Evolutionary conservation across 2,888 invertebrate species (phyloP).

Genomic region (Meiosimyza platycephala): DNA sequence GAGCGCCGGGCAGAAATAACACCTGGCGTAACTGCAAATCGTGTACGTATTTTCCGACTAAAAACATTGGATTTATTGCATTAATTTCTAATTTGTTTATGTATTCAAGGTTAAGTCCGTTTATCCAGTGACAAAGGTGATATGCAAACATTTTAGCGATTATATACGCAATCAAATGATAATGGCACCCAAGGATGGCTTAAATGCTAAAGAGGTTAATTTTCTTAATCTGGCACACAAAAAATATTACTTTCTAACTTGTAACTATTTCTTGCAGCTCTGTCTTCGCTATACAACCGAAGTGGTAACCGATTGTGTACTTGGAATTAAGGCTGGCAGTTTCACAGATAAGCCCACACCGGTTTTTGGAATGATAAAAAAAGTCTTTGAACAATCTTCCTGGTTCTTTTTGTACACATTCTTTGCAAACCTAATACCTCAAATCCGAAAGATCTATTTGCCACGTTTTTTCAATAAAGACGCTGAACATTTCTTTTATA

Average conservation of each 20-base stretch:
- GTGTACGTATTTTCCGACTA: slow-evolving; percentile 55
- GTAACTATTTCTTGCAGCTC: slow-evolving; percentile 44
- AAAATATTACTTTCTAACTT: background rate
- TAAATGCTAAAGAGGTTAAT: slow-evolving; percentile 64
- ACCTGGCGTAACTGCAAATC: slow-evolving; percentile 69
- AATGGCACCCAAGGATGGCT: slow-evolving; percentile 55
- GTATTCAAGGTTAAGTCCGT: slow-evolving; percentile 63
- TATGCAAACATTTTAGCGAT: slow-evolving; percentile 64
- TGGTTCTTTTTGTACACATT: slow-evolving; percentile 48
- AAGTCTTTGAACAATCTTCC: slow-evolving; percentile 56
- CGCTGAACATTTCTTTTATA: slow-evolving; percentile 70
- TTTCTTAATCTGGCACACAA: background rate
- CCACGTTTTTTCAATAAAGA: slow-evolving; percentile 63
- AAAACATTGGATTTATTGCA: background rate
- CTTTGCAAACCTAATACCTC: slow-evolving; percentile 56
- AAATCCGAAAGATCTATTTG: slow-evolving; percentile 51
- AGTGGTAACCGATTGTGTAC: slow-evolving; percentile 66
- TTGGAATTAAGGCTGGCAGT: slow-evolving; percentile 67
- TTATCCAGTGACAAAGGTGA: slow-evolving; percentile 67
- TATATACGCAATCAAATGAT: slow-evolving; percentile 61
- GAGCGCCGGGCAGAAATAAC: slow-evolving; percentile 68
- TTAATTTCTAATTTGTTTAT: background rate
- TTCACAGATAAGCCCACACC: slow-evolving; percentile 58
- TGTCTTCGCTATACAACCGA: slow-evolving; percentile 65
- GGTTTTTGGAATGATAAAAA: slow-evolving; percentile 56